Base-by-base conservation (phyloP, 2,113 vertebrate genomes). In the Anarhynchus alexandrinus region DNA sequence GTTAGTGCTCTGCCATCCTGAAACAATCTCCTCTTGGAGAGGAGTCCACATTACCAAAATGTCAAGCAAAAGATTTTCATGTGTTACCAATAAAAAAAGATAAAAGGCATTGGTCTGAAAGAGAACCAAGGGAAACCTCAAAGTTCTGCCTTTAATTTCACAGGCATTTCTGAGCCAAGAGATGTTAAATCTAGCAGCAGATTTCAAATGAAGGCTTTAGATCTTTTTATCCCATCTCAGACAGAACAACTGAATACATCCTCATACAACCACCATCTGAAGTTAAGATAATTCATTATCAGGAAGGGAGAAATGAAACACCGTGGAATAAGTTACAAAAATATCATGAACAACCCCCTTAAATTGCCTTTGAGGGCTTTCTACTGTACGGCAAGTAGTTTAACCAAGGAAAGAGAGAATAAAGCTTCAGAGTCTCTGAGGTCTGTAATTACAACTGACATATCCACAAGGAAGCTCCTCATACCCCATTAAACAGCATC, bases 121-220 rank as follows among this genome's bases (percentile, higher is more conserved):
- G 32, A 67, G 69, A 95, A 91, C 70, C 81, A 82, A 88, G 32
- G 64, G 54, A 95, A 96, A 89, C 86, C 95, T 95, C 94, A 89
- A 80, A 32, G 58, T 69, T 91, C 93, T 97, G 96, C 62, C 94
- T 96, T 95, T 91, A 93, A 95, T 96, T 96, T 92, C 71, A 58
- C 54, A 77, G 66, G 54, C 86, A 54, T 23, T 88, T 80, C 82
- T 92, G 69, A 90, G 92, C 93, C 90, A 96, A 94, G 40, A 77
- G 26, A 92, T 65, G 77, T 88, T 79, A 93, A 83, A 89, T 58
- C 76, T 29, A 94, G 86, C 62, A 92, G 82, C 2, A 82, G 58
- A 90, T 71, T 79, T 84, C 64, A 94, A 80, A 90, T 54, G 18
- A 88, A 90, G 90, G 70, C 92, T 88, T 94, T 58, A 42, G 59